A percentile compares a stretch with the other conserved stretches of the same genome.
Evolutionary conservation across 2,797 vertebrate species (phyloP).

Genomic region (Helarctos malayanus): DNA sequence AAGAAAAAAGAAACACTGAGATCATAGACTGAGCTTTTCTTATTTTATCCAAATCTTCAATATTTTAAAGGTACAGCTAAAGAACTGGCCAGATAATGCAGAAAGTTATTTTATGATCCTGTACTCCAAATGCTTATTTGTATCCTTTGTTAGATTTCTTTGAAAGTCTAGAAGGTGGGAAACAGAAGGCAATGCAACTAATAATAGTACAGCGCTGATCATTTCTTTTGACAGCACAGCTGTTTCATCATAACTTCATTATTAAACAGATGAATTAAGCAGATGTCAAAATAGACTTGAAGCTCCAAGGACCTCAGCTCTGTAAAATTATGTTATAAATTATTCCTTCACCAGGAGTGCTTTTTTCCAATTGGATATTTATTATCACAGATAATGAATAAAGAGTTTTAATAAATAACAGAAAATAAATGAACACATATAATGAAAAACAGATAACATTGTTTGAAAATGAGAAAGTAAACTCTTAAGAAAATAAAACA

Average conservation of each 20-base stretch:
- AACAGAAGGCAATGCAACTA: constrained; percentile 19
- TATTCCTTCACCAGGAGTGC: not conserved
- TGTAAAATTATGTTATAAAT: constrained; percentile 36
- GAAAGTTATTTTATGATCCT: not conserved
- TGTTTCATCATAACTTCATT: constrained; percentile 56
- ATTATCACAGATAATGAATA: constrained; percentile 42
- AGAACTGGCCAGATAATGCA: not conserved
- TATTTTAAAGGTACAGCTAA: constrained; percentile 32
- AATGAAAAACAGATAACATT: constrained; percentile 10
- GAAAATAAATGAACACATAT: not conserved
- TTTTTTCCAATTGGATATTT: constrained; percentile 9
- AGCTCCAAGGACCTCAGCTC: not conserved
- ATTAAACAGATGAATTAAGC: constrained; percentile 68
- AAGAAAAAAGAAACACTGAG: constrained; percentile 19
- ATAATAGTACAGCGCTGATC: not conserved
- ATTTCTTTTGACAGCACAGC: constrained; percentile 48
- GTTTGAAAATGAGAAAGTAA: constrained; percentile 14
- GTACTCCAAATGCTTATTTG: not conserved
- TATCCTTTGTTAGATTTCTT: not conserved
- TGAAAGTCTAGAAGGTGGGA: constrained; percentile 21
- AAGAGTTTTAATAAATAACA: constrained; percentile 41
- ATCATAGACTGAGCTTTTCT: not conserved
- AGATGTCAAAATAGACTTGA: constrained; percentile 73
- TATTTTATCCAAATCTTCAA: not conserved
- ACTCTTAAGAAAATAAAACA: constrained; percentile 42